phyloP scores from a whole-genome alignment of 2,797 vertebrate species.

The Crossoptilon crossoptilon region DNA sequence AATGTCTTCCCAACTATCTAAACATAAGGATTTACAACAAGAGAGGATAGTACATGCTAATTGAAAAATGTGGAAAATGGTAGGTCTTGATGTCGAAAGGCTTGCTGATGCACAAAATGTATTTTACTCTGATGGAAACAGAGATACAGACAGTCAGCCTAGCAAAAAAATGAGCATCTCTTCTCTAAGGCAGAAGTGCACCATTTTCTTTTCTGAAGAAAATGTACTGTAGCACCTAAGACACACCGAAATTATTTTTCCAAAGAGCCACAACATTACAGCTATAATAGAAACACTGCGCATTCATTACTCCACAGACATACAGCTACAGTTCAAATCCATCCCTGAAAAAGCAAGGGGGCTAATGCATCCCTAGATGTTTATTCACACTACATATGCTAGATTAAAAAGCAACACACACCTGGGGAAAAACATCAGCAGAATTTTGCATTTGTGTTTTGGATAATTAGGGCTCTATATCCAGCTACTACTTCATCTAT shows the following conservation, averaged over 20 bases:
- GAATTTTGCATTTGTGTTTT: background rate
- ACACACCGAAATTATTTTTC: background rate
- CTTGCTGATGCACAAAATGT: background rate
- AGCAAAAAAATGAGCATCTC: background rate
- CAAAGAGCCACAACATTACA: background rate
- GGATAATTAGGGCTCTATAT: background rate
- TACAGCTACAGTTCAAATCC: background rate
- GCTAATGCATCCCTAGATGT: background rate
- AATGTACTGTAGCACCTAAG: background rate
- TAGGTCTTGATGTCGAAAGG: background rate
- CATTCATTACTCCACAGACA: background rate
- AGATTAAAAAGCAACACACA: background rate
- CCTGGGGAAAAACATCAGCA: background rate
- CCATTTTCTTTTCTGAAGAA: background rate
- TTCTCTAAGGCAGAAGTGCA: background rate
- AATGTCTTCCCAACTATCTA: background rate
- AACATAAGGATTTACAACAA: background rate
- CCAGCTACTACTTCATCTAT: background rate
- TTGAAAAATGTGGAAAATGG: background rate
- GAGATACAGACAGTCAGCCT: background rate
- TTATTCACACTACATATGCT: background rate
- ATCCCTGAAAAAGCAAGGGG: background rate
- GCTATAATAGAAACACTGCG: background rate
- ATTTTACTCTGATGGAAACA: background rate
- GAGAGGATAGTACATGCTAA: background rate